Conservation (phyloP, 2,888 invertebrate genomes). For the Limnephilus rhombicus region DNA sequence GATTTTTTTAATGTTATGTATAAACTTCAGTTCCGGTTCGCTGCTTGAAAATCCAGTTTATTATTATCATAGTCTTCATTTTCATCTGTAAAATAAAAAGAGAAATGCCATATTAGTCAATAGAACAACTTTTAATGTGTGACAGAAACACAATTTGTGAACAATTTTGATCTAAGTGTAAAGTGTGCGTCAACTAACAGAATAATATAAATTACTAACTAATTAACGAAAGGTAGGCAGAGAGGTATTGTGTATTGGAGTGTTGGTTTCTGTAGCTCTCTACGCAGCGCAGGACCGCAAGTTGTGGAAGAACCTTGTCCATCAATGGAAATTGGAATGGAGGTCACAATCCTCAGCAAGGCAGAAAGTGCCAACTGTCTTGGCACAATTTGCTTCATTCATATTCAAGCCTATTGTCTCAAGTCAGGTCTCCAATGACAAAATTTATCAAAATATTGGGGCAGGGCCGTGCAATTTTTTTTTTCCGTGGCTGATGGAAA, state of each 20-base stretch:
- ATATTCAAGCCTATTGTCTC: too few relatives aligned
- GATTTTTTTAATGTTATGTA: background rate
- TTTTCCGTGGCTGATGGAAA: too few relatives aligned
- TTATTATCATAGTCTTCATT: conserved; percentile 27
- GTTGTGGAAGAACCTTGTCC: too few relatives aligned
- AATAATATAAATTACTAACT: background rate
- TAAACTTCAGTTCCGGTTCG: conserved; percentile 31
- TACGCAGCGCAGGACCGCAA: too few relatives aligned
- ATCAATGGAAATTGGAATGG: too few relatives aligned
- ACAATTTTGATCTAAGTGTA: background rate
- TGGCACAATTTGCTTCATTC: too few relatives aligned
- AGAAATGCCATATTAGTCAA: background rate
- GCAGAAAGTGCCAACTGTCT: background rate
- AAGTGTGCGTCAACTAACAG: background rate
- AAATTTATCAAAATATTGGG: too few relatives aligned
- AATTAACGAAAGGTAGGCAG: background rate
- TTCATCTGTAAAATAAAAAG: conserved; percentile 30
- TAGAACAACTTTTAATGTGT: background rate
- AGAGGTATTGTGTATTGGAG: background rate
- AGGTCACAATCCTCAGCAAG: too few relatives aligned
- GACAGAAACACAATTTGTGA: background rate
- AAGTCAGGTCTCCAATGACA: too few relatives aligned
- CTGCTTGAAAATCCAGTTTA: conserved; percentile 21
- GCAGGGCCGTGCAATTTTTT: too few relatives aligned
- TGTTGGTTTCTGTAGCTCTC: too few relatives aligned